Evolutionary conservation across 2,888 invertebrate species (phyloP).

Genomic region (Omphaloscelis lunosa): DNA sequence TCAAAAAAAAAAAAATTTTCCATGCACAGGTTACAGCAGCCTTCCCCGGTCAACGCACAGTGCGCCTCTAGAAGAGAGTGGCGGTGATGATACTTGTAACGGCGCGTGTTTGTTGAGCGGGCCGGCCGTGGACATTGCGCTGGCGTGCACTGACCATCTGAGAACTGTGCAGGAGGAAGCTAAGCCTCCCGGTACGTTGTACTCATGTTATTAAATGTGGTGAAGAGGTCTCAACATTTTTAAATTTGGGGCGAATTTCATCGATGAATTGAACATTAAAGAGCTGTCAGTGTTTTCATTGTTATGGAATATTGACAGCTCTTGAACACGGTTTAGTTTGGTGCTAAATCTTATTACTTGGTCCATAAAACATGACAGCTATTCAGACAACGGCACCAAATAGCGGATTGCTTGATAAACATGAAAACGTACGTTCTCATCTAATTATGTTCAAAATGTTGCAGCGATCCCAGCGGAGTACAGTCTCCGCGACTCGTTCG

Average conservation of each 20-base stretch:
- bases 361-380: not conserved
- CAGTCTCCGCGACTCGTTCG: conserved; percentile 93
- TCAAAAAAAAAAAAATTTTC: too few relatives aligned
- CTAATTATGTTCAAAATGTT: not conserved
- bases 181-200: conserved; percentile 57
- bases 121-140: conserved; percentile 89
- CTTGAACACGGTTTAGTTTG: too few relatives aligned
- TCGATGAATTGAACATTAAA: too few relatives aligned
- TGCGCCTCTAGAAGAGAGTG: conserved; percentile 91
- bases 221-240: not conserved
- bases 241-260: too few relatives aligned
- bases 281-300: too few relatives aligned
- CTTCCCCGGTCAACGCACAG: conserved; percentile 96
- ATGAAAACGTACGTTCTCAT: not conserved
- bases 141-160: conserved; percentile 92
- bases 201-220: not conserved
- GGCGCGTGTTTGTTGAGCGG: conserved; percentile 89
- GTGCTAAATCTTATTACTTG: not conserved
- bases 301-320: too few relatives aligned
- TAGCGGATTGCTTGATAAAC: not conserved
- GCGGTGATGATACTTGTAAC: conserved; percentile 82
- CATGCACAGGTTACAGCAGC: conserved; percentile 94
- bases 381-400: not conserved
- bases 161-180: conserved; percentile 93
- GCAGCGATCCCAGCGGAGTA: conserved; percentile 88